Evolutionary conservation across 2,888 invertebrate species (phyloP), one percentile per base, ranked within the genome.

Genomic region (Terebella lapidaria): DNA sequence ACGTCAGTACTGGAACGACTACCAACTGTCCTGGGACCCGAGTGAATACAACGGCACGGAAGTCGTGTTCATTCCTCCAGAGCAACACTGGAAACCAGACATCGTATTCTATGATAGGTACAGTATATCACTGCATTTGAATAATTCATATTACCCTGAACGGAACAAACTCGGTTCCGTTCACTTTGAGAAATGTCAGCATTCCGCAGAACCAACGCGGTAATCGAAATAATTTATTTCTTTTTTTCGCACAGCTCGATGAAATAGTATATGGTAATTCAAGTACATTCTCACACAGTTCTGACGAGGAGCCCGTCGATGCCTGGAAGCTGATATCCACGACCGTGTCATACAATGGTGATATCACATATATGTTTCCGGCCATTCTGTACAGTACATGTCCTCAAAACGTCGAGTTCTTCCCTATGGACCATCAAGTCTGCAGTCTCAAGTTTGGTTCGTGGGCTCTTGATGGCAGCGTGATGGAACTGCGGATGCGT

Each of bases 1-100:
- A n/a, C n/a, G n/a, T n/a, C 53, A 53, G 53, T 53, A 28, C 53
- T 53, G 53, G 53, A 18, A 27, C 27, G 53, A 53, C 28, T 10
- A 28, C 20, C 10, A 20, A 18, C n/a, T 53, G 53, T 18, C 27
- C 22, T 53, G 53, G 53, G 53, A 53, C 26, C 53, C 53, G n/a
- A 27, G 27, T 27, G 28, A 27, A 27, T 28, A 53, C 53, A 53
- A 53, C 28, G 28, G 28, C 27, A 53, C 53, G 27, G 20, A 24
- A n/a, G 5, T 22, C 27, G 20, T 53, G 2, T 27, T n/a, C 18
- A 15, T 53, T 2, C 27, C 26, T 22, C 53, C 26, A 2, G n/a
- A 25, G 2, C 53, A 26, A 20, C 15, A 26, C 28, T 53, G 53
- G 53, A 53, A 53, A 28, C 53, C 53, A 5, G 53, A 53, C 53